These are phyloP conservation scores for Phataginus tetradactyla DNA, from an alignment of 2,797 vertebrate species.

Conservation along the genomic window DNA sequence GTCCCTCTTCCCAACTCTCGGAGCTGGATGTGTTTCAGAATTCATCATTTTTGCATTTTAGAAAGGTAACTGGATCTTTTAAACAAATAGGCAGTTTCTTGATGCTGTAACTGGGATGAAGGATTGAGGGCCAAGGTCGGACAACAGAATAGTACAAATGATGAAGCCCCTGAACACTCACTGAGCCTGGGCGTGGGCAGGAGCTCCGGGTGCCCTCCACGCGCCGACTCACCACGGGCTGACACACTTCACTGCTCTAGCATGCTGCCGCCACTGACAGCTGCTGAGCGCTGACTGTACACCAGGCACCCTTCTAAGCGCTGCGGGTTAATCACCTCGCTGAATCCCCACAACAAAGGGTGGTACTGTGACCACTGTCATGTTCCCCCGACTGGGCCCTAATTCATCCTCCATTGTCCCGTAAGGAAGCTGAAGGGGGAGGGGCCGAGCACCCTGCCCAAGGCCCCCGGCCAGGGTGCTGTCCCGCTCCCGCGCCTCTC, in stretches of 20 bases:
- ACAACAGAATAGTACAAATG: not conserved
- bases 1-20: not conserved
- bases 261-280: fast-evolving
- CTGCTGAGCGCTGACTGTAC: fast-evolving
- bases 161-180: not conserved
- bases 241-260: not conserved
- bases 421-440: not conserved
- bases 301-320: not conserved
- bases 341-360: not conserved
- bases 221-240: not conserved
- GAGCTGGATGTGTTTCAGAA: not conserved
- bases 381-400: not conserved
- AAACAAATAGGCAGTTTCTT: not conserved
- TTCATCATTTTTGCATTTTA: not conserved
- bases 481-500: not conserved
- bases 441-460: not conserved
- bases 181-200: not conserved
- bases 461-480: not conserved
- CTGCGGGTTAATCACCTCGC: not conserved
- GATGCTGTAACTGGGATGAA: not conserved
- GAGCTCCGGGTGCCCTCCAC: not conserved
- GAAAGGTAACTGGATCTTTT: not conserved
- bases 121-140: not conserved
- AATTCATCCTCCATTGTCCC: not conserved
- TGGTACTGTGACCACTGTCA: no score